Base-by-base conservation (phyloP, 2,888 invertebrate species). In the Spisula solida region DNA sequence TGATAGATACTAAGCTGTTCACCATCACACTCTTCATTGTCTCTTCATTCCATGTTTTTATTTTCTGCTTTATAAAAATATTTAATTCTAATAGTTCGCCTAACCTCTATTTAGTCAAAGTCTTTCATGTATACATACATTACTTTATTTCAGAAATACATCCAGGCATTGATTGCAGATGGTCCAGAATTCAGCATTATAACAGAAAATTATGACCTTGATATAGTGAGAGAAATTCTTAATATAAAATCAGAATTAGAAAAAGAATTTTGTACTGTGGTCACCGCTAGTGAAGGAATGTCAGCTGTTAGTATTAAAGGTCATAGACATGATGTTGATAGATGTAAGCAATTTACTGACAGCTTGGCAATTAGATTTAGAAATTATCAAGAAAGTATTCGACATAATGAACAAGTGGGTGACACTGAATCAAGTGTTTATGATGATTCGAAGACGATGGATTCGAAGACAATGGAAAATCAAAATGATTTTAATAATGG, bases 71-170 rank as follows among this genome's bases (percentile, higher is more conserved):
- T 5, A 41, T 41, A 41, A 41, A 41, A 41, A 41, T 41, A 41
- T n/a, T n/a, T 41, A 41, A 41, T 41, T 41, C 41, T 41, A 41
- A 41, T 41, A 8, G 2, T 41, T 41, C 8, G 41, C 8, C 41
- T 41, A 5, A 5, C 41, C 41, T 41, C 8, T 41, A 41, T 41
- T 41, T 8, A 8, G 41, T 41, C 2, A 8, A 41, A 41, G 41
- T 41, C 41, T 41, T 41, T n/a, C n/a, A n/a, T n/a, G n/a, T n/a
- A n/a, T 51, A 51, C 16, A 51, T 51, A 16, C 51, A 84, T 79
- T n/a, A n/a, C n/a, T n/a, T 86, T 14, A 55, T 94, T 94, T 51
- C 92, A 94, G 94, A 92, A 82, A 34, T 94, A 94, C 80, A 88
- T 94, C 14, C 82, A 90, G 79, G 92, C 94, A 66, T 85, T 92